These are phyloP conservation scores for roundworm (Caenorhabditis elegans) DNA, from an alignment of 1,140 invertebrate genomes.

Conservation along the genomic window WBcel235 BX284605.5:19345501-19346000, in stretches of 20 bases:
- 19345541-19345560: conserved; percentile 23
- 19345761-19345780: conserved; percentile 14
- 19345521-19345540: conserved; percentile 5
- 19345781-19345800: too few species aligned
- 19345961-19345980: too few species aligned
- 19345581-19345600: background rate
- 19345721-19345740: conserved; percentile 19
- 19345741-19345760: conserved; percentile 21
- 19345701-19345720: conserved; percentile 4
- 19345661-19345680: conserved; percentile 33
- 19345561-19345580: background rate
- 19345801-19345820: too few species aligned
- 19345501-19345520: conserved; percentile 4
- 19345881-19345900: too few species aligned
- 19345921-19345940: too few species aligned
- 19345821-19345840: too few species aligned
- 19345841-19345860: too few species aligned
- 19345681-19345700: background rate
- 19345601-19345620: background rate
- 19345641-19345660: conserved; percentile 33
- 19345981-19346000: too few species aligned
- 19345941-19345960: too few species aligned
- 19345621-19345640: conserved; percentile 5
- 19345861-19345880: too few species aligned
- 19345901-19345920: too few species aligned